Evolutionary conservation across 2,888 invertebrate genomes (phyloP), one percentile per base, ranked within the genome.

Genomic region (Agonopterix arenella): DNA sequence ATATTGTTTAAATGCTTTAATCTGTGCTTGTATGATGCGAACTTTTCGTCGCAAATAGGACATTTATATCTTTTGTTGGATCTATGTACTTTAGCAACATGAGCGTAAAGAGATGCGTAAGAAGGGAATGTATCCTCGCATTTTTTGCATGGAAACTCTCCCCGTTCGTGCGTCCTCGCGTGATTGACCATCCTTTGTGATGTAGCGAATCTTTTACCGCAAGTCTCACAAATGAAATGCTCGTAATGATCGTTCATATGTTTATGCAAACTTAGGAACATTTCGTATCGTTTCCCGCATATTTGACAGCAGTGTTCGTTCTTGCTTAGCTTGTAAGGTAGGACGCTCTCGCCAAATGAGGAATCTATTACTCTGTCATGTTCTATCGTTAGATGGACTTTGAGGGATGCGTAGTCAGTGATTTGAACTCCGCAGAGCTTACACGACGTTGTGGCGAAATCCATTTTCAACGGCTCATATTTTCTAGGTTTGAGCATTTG

Each of bases 201-300:
- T 0, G 88, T 88, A 0, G 80, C 85, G 49, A 88, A 88, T 1
- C 79, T 58, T 57, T 88, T 88, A 0, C 89, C 89, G 47, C 89
- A 89, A n/a, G 77, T 84, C 55, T 88, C 88, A 45, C 89, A 89
- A 2, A 89, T 84, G 51, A 73, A 85, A 52, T 85, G 84, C 9
- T 85, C 83, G 54, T 80, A 89, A 55, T 89, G 89, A 36, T 81
- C 80, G 43, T 88, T 88, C 88, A 89, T 89, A 38, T 89, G 89
- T 51, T 80, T 84, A 62, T 88, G 88, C 1, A 89, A 66, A 18
- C 80, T 84, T 0, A 86, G 62, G 52, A 89, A 89, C 78, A 82
- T 79, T 56, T 88, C 86, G 58, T 89, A 89, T 0, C 73, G 70
- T 47, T 85, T 83, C 0, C 85, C 84, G 53, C 88, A 89, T 4